Percentiles rank a stretch among this genome's conserved stretches.
These are phyloP conservation scores for Caenorhabditis panamensis DNA, from an alignment of 2,888 invertebrate species.

Conservation along the genomic window DNA sequence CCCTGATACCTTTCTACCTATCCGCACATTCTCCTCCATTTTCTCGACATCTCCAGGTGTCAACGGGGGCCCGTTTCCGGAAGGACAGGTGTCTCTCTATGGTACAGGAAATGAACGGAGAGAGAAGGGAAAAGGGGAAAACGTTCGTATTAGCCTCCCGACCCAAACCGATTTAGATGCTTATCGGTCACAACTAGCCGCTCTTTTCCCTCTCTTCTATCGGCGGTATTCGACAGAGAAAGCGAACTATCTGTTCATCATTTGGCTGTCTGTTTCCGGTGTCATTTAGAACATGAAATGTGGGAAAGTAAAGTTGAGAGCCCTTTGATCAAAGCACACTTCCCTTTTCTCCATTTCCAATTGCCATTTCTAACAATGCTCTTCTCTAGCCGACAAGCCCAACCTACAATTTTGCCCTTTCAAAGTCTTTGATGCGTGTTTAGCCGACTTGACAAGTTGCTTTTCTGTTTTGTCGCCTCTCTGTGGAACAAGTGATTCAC, in stretches of 20 bases:
- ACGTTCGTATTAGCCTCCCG: constrained; percentile 33
- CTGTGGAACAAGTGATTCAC: constrained; percentile 32
- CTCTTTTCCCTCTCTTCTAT: not conserved
- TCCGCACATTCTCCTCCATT: constrained; percentile 3
- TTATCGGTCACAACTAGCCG: constrained; percentile 41
- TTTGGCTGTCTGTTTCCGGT: too few relatives aligned
- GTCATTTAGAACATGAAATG: not conserved
- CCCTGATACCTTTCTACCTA: constrained; percentile 10
- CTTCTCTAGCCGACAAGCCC: too few relatives aligned
- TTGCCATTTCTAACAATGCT: too few relatives aligned
- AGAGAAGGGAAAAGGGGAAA: not conserved
- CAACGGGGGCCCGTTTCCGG: constrained; percentile 39
- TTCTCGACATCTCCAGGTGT: constrained; percentile 41
- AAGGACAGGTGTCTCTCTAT: constrained; percentile 48
- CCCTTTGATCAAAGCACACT: not conserved
- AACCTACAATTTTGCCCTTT: constrained; percentile 5
- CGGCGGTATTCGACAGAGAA: not conserved
- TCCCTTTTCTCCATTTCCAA: not conserved
- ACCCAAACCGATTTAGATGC: constrained; percentile 61
- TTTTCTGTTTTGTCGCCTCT: not conserved
- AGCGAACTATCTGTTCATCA: too few relatives aligned
- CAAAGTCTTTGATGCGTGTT: constrained; percentile 3
- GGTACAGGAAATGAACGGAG: not conserved
- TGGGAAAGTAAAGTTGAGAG: too few relatives aligned
- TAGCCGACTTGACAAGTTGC: not conserved